Evolutionary conservation across 2,888 invertebrate genomes (phyloP), one percentile per base, ranked within the genome.

Genomic region (Pammene fasciana): DNA sequence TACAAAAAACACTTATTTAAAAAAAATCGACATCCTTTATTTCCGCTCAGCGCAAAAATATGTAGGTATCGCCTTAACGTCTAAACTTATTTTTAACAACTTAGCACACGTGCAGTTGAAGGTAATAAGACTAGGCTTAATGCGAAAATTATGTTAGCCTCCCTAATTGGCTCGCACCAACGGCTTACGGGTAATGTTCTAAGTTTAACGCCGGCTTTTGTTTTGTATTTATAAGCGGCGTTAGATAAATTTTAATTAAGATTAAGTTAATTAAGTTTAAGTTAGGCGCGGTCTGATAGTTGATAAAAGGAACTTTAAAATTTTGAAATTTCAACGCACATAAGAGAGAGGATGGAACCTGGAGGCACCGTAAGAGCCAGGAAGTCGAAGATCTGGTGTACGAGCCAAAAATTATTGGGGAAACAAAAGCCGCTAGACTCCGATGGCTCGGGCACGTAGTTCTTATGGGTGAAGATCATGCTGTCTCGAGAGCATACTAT

Each of bases 91-190:
- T 68, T 45, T 55, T 16, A 16, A 60, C 8, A 18, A 26, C 55
- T 48, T n/a, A 55, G 10, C 11, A 57, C 68, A 62, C 52, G 65
- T 65, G 60, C 65, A 38, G 8, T 54, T 10, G 52, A 46, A 9
- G 41, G 7, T 45, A 70, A 65, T 45, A 38, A 45, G n/a, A 38
- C 34, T 67, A 71, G 64, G 65, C 70, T 68, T 70, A 72, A 71
- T 71, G 60, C 45, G 59, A 70, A 73, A 71, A 73, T 73, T 70
- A 73, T 72, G 68, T 72, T 72, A 67, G 71, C 65, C 48, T 59
- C 48, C 64, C 70, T 73, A 73, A 72, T 73, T 73, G 68, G 66
- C 62, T 57, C 59, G 46, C 52, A 54, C 16, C 18, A 45, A 5
- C 11, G 59, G 68, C 65, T 70, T 59, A 70, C 14, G 34, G 65